These are phyloP conservation scores for Speoplatyrhinus poulsoni DNA, from an alignment of 2,113 vertebrate species.

Conservation along the genomic window DNA sequence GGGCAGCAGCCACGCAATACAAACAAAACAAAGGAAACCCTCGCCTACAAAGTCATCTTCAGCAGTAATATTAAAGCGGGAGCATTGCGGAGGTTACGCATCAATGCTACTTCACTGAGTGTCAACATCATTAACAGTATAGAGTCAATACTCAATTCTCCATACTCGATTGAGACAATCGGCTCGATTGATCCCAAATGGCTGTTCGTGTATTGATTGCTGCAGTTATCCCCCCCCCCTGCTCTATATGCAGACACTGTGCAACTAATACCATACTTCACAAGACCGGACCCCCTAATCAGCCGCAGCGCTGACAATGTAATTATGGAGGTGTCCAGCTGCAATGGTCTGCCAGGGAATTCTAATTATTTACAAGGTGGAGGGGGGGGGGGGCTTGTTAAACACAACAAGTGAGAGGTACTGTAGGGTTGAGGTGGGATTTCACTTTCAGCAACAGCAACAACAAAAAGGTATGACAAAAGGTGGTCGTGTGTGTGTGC, in stretches of 20 bases:
- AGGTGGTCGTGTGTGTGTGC: neutral
- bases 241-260: constrained; percentile 61
- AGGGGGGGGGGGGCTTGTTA: constrained; percentile 19
- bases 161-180: too few relatives aligned
- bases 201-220: constrained; percentile 1
- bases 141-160: too few relatives aligned
- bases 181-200: too few relatives aligned
- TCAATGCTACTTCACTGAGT: neutral
- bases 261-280: constrained; percentile 69
- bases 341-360: constrained; percentile 60
- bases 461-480: neutral
- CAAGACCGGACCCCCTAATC: constrained; percentile 65
- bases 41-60: constrained; percentile 19
- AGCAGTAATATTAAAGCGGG: neutral
- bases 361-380: constrained; percentile 70
- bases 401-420: constrained; percentile 35
- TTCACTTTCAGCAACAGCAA: too few relatives aligned
- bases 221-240: neutral
- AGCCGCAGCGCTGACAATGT: constrained; percentile 73
- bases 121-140: too few relatives aligned
- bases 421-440: neutral
- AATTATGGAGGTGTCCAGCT: constrained; percentile 78
- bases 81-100: neutral
- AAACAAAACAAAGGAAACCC: neutral
- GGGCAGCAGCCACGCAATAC: too few relatives aligned